Evolutionary conservation across 2,797 vertebrate genomes (phyloP).

Genomic region (Eurystomus glaucurus): DNA sequence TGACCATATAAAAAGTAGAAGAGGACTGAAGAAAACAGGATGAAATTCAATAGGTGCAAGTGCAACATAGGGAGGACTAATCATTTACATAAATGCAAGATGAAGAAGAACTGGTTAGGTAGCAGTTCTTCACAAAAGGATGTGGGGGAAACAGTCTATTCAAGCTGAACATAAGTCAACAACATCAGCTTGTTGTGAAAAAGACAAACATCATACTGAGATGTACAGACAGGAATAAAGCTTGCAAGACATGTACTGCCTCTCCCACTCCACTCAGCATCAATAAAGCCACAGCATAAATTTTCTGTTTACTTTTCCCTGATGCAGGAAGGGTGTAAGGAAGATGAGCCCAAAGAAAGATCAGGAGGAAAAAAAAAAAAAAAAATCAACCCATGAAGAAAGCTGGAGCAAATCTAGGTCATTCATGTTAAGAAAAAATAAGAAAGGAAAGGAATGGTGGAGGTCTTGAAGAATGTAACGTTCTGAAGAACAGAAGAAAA

Average conservation of each 20-base stretch:
- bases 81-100: conserved; percentile 60
- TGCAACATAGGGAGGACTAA: background rate
- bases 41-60: conserved; percentile 30
- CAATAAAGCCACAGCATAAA: background rate
- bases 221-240: conserved; percentile 29
- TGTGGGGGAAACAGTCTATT: conserved; percentile 48
- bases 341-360: background rate
- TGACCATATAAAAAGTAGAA: background rate
- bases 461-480: background rate
- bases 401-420: background rate
- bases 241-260: background rate
- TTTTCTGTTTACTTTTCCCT: background rate
- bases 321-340: background rate
- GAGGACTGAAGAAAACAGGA: background rate
- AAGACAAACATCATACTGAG: conserved; percentile 43
- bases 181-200: conserved; percentile 45
- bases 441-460: background rate
- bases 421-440: fast-evolving
- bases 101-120: conserved; percentile 67
- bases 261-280: background rate
- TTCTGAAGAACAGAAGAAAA: background rate
- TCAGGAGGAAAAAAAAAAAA: background rate
- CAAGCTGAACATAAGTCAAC: conserved; percentile 41
- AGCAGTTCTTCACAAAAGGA: conserved; percentile 48
- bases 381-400: background rate